Percentiles rank a stretch among this genome's conserved stretches.
phyloP scores from a whole-genome alignment of 2,888 invertebrate genomes.

The Eugnorisma glareosa region DNA sequence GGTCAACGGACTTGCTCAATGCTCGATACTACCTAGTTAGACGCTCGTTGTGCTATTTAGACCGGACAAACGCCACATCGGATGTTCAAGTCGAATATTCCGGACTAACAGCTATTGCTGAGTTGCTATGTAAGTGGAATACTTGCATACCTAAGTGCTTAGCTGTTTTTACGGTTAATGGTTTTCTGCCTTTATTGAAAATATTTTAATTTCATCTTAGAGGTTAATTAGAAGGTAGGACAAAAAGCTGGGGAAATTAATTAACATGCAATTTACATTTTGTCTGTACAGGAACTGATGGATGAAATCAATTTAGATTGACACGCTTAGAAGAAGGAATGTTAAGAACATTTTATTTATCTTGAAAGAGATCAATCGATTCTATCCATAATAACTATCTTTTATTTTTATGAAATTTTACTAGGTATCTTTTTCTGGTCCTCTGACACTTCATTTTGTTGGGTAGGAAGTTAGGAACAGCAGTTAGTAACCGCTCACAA shows the following conservation, averaged over 20 bases:
- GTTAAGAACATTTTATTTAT: background rate
- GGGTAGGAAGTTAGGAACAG: background rate
- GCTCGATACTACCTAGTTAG: constrained; percentile 67
- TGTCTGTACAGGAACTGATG: background rate
- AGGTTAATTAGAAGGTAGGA: background rate
- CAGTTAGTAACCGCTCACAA: constrained; percentile 18
- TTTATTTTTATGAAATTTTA: background rate
- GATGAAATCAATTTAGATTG: background rate
- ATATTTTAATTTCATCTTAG: background rate
- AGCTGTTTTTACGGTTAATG: constrained; percentile 6
- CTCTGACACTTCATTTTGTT: background rate
- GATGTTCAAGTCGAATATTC: constrained; percentile 62
- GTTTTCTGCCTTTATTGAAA: background rate
- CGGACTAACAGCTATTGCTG: constrained; percentile 50
- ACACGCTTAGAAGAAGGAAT: background rate
- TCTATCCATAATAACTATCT: background rate
- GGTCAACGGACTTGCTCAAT: constrained; percentile 85
- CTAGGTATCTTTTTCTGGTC: background rate
- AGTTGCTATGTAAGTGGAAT: constrained; percentile 15
- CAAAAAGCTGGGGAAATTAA: background rate
- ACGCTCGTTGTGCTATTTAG: constrained; percentile 64
- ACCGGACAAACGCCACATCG: constrained; percentile 63
- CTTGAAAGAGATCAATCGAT: background rate
- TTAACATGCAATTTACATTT: background rate
- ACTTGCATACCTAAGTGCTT: background rate